Conservation (phyloP, 1,140 invertebrate species). For the Grapholita molesta region DNA sequence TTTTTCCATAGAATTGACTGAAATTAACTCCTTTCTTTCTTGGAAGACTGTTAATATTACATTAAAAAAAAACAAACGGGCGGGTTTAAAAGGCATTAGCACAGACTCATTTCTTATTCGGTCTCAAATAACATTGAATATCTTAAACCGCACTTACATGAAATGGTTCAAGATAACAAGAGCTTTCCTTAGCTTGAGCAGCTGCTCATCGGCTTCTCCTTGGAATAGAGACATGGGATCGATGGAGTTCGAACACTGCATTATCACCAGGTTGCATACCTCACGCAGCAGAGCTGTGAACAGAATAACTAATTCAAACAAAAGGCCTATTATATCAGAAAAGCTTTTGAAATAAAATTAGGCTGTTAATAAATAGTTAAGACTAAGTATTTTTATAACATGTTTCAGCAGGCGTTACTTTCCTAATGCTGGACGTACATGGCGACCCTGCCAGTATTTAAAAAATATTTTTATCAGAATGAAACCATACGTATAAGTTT, state of each 20-base stretch:
- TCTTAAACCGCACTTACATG: slow-evolving; percentile 59
- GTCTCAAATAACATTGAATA: background rate
- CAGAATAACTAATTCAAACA: slow-evolving; percentile 16
- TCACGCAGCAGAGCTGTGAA: slow-evolving; percentile 82
- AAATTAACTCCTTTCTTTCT: no score
- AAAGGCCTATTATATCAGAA: no score
- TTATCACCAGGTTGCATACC: slow-evolving; percentile 88
- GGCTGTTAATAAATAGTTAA: no score
- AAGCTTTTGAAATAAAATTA: no score
- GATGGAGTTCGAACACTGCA: slow-evolving; percentile 77
- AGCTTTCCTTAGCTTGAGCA: slow-evolving; percentile 74
- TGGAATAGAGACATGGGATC: slow-evolving; percentile 84
- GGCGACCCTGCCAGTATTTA: background rate
- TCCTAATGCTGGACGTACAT: no score
- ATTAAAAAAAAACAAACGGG: no score
- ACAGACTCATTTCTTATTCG: no score
- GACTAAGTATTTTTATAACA: no score
- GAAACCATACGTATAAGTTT: slow-evolving; percentile 66
- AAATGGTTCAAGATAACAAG: slow-evolving; percentile 75
- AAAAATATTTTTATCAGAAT: background rate
- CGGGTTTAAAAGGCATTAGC: no score
- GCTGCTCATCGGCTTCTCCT: slow-evolving; percentile 83
- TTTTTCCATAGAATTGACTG: no score
- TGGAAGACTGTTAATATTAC: no score
- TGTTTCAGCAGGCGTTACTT: no score